A percentile compares a stretch with the other conserved stretches of the same genome.
Evolutionary conservation across 2,113 vertebrate species (phyloP).

Genomic region (Ophthalmolycus amberensis): DNA sequence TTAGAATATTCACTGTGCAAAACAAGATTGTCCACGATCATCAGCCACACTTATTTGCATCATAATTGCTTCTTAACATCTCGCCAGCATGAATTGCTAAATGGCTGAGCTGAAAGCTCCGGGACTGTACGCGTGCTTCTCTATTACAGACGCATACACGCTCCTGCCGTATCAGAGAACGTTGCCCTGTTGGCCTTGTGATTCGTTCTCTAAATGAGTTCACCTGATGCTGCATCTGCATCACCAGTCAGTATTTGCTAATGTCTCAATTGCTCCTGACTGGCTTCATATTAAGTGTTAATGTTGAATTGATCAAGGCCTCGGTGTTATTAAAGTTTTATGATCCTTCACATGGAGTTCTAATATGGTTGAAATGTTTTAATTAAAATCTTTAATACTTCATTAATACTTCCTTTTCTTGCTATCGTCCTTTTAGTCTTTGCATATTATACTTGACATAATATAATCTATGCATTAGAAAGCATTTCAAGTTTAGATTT

Average conservation of each 20-base stretch:
- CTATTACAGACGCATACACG: neutral
- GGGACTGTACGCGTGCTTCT: neutral
- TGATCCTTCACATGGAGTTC: neutral
- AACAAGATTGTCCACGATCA: conserved; percentile 61
- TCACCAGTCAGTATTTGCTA: neutral
- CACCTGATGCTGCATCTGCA: conserved; percentile 30
- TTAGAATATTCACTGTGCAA: conserved; percentile 46
- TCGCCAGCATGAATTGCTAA: conserved; percentile 38
- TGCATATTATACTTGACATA: no score
- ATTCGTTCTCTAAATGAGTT: conserved; percentile 1
- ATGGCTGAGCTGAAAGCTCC: conserved; percentile 30
- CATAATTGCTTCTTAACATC: conserved; percentile 54
- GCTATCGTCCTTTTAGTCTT: neutral
- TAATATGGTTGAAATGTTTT: neutral
- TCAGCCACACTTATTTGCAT: conserved; percentile 61
- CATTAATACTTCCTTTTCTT: neutral
- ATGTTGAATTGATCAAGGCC: neutral
- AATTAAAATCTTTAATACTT: neutral
- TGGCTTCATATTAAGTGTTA: neutral
- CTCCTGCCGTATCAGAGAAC: neutral
- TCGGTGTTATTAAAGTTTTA: conserved; percentile 6
- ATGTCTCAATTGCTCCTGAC: neutral
- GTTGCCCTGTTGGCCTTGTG: neutral
- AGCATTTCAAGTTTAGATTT: no score
- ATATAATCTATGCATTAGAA: no score